Evolutionary conservation across 2,113 vertebrate species (phyloP), one percentile per base, ranked within the genome.

Genomic region (Arizona elegans): DNA sequence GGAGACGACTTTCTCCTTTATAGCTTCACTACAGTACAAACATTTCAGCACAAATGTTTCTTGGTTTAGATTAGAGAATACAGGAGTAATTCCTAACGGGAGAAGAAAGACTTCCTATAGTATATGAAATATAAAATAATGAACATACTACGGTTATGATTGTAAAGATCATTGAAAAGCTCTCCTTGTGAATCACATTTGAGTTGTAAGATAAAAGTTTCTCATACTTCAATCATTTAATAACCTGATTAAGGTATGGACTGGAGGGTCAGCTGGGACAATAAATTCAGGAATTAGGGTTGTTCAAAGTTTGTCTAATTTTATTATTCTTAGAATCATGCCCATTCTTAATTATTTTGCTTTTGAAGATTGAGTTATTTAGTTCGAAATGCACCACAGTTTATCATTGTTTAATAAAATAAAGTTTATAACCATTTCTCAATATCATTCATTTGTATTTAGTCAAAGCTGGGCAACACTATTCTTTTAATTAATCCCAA

Each of bases 1-100:
- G 21, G 93, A 90, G 96, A 96, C 86, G 7, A 24, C 33, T 0
- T 0, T 23, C 0, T 95, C 93, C 94, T 94, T 90, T 95, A 94
- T 94, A 96, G 70, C 91, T 43, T 0, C 0, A 19, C 5, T 54
- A 38, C 19, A 24, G n/a, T 56, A 9, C 19, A 29, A 55, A 55
- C 13, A 50, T 23, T 88, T 13, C 3, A n/a, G 59, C 11, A 58
- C 29, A 86, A 33, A 26, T 26, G 81, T 17, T 50, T 55, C 43
- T 38, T 88, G 13, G 52, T 10, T 81, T 55, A 26, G 55, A 56
- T 17, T 26, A 86, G 58, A 52, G 91, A 56, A 33, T 17, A 59
- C 19, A 87, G 52, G 13, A 91, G 50, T 54, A 7, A 43, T 59
- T 47, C 47, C 19, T 15, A 92, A 56, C 3, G 5, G 33, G 43